phyloP scores from a whole-genome alignment of 2,113 vertebrate species.

The Gallinago undulata region DNA sequence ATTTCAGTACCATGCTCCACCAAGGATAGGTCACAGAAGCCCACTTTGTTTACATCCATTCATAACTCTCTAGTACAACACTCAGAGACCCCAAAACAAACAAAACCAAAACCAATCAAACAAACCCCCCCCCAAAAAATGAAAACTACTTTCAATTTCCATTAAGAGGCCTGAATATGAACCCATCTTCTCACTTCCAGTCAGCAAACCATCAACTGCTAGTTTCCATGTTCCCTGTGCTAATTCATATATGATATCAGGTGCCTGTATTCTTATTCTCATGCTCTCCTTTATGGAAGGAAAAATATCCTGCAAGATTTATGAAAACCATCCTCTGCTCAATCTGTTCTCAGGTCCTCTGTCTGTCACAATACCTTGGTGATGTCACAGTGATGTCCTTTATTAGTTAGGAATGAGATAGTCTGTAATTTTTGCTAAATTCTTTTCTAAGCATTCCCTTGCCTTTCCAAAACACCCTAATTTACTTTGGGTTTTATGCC shows the following conservation, averaged over 20 bases:
- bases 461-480: neutral
- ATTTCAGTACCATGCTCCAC: neutral
- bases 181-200: neutral
- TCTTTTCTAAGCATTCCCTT: neutral
- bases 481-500: neutral
- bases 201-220: neutral
- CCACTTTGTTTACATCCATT: neutral
- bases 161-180: neutral
- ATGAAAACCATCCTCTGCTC: neutral
- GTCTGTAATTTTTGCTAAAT: neutral
- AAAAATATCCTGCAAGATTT: neutral
- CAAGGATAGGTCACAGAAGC: neutral
- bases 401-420: neutral
- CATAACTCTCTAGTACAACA: neutral
- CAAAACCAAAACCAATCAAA: neutral
- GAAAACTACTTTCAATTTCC: neutral
- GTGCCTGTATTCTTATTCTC: neutral
- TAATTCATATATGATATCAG: neutral
- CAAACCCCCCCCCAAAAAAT: neutral
- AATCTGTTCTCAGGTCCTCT: neutral
- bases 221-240: neutral
- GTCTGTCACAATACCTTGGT: neutral
- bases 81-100: too few relatives aligned
- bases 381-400: neutral
- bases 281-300: neutral